Evolutionary conservation across 2,113 vertebrate species (phyloP), one percentile per base, ranked within the genome.

Genomic region (Chrysochloris asiatica): DNA sequence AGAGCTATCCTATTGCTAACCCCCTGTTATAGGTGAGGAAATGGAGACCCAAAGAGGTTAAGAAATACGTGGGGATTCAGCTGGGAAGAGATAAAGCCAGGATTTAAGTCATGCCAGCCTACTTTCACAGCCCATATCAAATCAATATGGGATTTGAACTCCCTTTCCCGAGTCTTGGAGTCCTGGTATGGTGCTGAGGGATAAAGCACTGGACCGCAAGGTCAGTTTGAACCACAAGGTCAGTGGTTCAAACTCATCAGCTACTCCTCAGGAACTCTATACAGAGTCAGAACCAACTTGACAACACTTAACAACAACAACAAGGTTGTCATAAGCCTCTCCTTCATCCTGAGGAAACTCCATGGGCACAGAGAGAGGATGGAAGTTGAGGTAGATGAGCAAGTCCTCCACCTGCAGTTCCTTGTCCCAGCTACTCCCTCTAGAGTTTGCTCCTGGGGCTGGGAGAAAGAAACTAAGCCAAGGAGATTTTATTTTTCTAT

Each of bases 301-400:
- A n/a, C n/a, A n/a, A n/a, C n/a, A n/a, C n/a, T 16, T 17, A 1
- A 11, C 1, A 76, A 85, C 72, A 72, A 43, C 2, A 0, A 5
- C 1, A 19, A 10, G 16, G 24, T 24, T 50, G 41, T 30, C 50
- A 33, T 22, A 38, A 50, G 47, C 19, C 22, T 86, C 17, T 83
- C 79, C n/a, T 50, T 80, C 47, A 33, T 22, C 38, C 80, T 54
- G 14, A 41, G 2, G 26, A 71, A 52, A 36, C 59, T 52, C 52
- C 1, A 0, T 26, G 38, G 71, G n/a, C 13, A 10, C 13, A 24
- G 22, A 26, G n/a, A n/a, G 6, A n/a, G 6, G 19, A 1, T 12
- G 19, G 17, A 81, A 22, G 52, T n/a, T 24, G 50, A 4, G 13
- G 38, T 1, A 71, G 36, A 17, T 54, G 59, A 71, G 47, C 12